These are phyloP conservation scores for Chascanopsetta lugubris DNA, from an alignment of 2,113 vertebrate genomes.

Conservation along the genomic window DNA sequence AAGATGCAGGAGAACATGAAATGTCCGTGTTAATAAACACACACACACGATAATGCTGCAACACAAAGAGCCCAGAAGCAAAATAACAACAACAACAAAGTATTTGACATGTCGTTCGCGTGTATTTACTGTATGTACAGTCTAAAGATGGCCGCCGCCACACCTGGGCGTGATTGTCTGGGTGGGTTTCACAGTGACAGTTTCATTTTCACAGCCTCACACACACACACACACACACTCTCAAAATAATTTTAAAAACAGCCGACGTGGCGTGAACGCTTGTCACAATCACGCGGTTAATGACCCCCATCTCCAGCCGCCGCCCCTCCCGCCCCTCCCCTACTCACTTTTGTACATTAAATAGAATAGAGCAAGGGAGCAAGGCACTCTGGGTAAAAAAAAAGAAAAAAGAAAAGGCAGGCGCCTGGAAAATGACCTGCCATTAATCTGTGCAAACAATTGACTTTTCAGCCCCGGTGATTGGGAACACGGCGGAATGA, in stretches of 20 bases:
- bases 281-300: slow-evolving; percentile 27
- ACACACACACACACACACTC: too few species aligned
- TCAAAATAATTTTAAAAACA: slow-evolving; percentile 3
- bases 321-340: not conserved
- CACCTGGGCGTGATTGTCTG: slow-evolving; percentile 57
- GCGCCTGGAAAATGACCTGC: slow-evolving; percentile 69
- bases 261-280: slow-evolving; percentile 15
- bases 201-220: slow-evolving; percentile 23
- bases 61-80: slow-evolving; percentile 46
- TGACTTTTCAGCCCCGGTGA: slow-evolving; percentile 71
- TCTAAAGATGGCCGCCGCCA: slow-evolving; percentile 15
- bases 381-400: slow-evolving; percentile 79
- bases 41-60: slow-evolving; percentile 27
- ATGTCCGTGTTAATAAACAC: slow-evolving; percentile 6
- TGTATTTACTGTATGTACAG: slow-evolving; percentile 64
- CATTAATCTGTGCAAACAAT: slow-evolving; percentile 81
- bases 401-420: too few species aligned
- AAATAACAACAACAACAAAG: slow-evolving; percentile 50
- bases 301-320: slow-evolving; percentile 20
- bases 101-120: slow-evolving; percentile 43
- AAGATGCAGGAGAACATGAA: slow-evolving; percentile 26
- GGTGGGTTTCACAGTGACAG: slow-evolving; percentile 56
- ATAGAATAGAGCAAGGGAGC: slow-evolving; percentile 77
- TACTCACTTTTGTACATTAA: slow-evolving; percentile 63
- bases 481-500: slow-evolving; percentile 72